Conservation (phyloP, 2,113 vertebrate genomes). For the Dasyurus viverrinus region DNA sequence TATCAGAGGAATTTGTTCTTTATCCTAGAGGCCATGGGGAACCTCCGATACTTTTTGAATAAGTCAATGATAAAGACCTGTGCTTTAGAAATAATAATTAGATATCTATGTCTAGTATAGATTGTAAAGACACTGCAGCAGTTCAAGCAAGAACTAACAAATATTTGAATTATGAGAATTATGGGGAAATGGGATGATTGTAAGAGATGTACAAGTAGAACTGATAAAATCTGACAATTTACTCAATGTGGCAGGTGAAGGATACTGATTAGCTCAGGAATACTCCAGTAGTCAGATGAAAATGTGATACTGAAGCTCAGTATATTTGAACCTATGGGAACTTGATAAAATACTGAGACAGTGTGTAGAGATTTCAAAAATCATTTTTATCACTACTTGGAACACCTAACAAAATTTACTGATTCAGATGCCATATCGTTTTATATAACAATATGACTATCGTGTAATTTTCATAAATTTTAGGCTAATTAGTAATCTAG, state of each 20-base stretch:
- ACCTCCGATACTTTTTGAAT: not conserved
- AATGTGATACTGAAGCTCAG: not conserved
- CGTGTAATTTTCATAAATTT: conserved; percentile 49
- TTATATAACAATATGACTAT: conserved; percentile 48
- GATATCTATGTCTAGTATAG: not conserved
- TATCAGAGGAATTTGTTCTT: not conserved
- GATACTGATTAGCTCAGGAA: not conserved
- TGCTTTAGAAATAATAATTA: not conserved
- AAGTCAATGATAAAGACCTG: not conserved
- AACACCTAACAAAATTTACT: conserved; percentile 37
- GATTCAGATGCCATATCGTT: conserved; percentile 62
- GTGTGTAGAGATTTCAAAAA: not conserved
- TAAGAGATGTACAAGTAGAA: not conserved
- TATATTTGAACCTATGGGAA: not conserved
- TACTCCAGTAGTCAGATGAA: not conserved
- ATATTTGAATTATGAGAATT: not conserved
- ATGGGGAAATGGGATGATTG: not conserved
- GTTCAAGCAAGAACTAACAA: not conserved
- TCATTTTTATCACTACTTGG: conserved; percentile 51
- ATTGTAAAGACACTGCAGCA: not conserved
- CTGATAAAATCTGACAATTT: not conserved
- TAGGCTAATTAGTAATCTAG: conserved; percentile 19
- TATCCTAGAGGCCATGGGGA: not conserved
- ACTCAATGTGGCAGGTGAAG: not conserved
- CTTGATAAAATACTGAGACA: not conserved